phyloP scores from a whole-genome alignment of 2,888 invertebrate genomes.

The Drosophila meridiana region DNA sequence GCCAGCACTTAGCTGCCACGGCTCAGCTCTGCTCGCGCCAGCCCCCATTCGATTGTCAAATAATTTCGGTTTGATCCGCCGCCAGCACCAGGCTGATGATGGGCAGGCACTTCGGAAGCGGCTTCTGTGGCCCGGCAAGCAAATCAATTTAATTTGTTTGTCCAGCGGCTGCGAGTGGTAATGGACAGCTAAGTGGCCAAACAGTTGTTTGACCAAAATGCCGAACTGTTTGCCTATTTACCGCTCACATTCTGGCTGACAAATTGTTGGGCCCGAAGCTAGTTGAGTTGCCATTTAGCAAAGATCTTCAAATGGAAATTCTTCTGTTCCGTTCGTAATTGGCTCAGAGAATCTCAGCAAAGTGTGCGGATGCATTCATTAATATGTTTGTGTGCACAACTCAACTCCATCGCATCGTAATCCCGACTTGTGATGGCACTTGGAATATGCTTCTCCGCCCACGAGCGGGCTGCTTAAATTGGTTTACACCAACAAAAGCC shows the following conservation, averaged over 20 bases:
- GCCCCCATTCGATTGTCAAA: slow-evolving; percentile 62
- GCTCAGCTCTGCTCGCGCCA: not conserved
- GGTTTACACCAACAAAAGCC: slow-evolving; percentile 52
- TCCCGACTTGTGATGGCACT: slow-evolving; percentile 62
- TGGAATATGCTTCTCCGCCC: slow-evolving; percentile 64
- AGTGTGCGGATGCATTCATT: slow-evolving; percentile 33
- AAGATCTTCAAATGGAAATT: slow-evolving; percentile 6
- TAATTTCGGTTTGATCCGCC: slow-evolving; percentile 66
- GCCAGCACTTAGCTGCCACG: slow-evolving; percentile 39
- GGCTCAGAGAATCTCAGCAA: slow-evolving; percentile 20
- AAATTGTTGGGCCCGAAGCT: slow-evolving; percentile 57
- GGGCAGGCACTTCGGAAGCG: slow-evolving; percentile 73
- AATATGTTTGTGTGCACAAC: slow-evolving; percentile 43
- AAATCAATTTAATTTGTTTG: slow-evolving; percentile 78
- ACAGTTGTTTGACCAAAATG: slow-evolving; percentile 63
- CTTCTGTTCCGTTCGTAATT: slow-evolving; percentile 17
- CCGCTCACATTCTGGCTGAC: slow-evolving; percentile 58
- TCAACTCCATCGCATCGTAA: slow-evolving; percentile 68
- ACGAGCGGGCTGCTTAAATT: slow-evolving; percentile 56
- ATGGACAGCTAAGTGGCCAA: slow-evolving; percentile 77
- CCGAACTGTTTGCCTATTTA: slow-evolving; percentile 41
- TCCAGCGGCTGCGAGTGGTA: slow-evolving; percentile 73
- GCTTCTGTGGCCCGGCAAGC: slow-evolving; percentile 73
- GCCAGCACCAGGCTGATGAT: slow-evolving; percentile 21
- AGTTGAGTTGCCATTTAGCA: not conserved